Evolutionary conservation across 1,140 invertebrate species (phyloP).

Genomic region (Lordiphosa stackelbergi): DNA sequence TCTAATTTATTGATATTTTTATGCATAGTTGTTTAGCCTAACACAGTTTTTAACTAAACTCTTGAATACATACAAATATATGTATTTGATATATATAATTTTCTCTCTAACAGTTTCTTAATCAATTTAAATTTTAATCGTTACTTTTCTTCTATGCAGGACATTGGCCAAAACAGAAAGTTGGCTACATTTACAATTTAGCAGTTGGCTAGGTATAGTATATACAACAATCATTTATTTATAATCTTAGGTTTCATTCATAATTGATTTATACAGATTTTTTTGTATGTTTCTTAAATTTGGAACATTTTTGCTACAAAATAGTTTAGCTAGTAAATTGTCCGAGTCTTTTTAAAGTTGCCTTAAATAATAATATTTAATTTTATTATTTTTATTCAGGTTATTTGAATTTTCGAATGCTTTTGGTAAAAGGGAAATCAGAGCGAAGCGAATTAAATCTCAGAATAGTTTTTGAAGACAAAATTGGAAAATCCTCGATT

Average conservation of each 20-base stretch:
- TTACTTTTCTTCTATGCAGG: constrained; percentile 46
- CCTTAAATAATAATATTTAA: constrained; percentile 38
- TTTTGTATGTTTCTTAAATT: constrained; percentile 2
- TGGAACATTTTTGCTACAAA: constrained; percentile 63
- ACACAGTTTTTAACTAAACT: constrained; percentile 59
- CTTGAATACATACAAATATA: constrained; percentile 27
- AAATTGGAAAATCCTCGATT: too few relatives aligned
- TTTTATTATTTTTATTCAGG: neutral
- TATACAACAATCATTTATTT: constrained; percentile 14
- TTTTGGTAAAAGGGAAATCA: too few relatives aligned
- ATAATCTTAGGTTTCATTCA: constrained; percentile 12
- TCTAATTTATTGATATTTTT: constrained; percentile 40
- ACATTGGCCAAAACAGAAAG: constrained; percentile 38
- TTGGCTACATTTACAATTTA: constrained; percentile 22
- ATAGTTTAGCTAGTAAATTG: constrained; percentile 57
- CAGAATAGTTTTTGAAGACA: too few relatives aligned
- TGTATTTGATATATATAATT: constrained; percentile 10
- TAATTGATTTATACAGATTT: constrained; percentile 29
- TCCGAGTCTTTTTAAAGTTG: constrained; percentile 68
- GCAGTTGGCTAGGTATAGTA: neutral
- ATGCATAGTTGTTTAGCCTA: constrained; percentile 47
- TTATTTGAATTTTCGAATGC: too few relatives aligned
- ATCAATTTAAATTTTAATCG: constrained; percentile 17
- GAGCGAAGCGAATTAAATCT: too few relatives aligned
- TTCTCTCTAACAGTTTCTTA: constrained; percentile 31